Evolutionary conservation across 2,797 vertebrate genomes (phyloP), one percentile per base, ranked within the genome.

Genomic region (Coreius guichenoti): DNA sequence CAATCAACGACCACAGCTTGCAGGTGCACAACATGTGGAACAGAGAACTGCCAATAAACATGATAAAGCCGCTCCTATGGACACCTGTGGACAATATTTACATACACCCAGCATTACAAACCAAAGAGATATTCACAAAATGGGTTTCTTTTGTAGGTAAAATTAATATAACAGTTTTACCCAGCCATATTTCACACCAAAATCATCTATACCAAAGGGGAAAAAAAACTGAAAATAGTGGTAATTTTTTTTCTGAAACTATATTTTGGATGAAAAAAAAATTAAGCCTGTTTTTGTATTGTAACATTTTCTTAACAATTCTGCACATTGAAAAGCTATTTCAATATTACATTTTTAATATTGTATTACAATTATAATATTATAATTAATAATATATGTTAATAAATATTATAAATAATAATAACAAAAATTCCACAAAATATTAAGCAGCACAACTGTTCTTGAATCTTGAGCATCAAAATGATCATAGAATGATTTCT

Each of bases 21-120:
- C 97, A 97, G 0, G 97, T 98, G 43, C 95, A 88, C 43, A 96
- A 88, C 98, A 99, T 99, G 95, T 99, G 95, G 63, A 96, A 80
- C 82, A 97, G 90, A 2, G 98, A 97, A 29, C 96, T 94, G 0
- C 13, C 83, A 29, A 98, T 95, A 89, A 99, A 99, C 79, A 94
- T 68, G 75, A 97, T 90, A 92, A 99, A 99, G 84, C 96, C 96
- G 8, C 93, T 92, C 92, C 98, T 95, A 0, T 99, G 98, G 91
- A 97, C 67, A 87, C 82, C 98, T 99, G 94, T 11, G 70, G 81
- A 80, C 3, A 45, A 85, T n/a, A 80, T 14, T 68, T 5, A 92
- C 77, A 95, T 84, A 92, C 7, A 86, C 14, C 26, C n/a, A 83
- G n/a, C 29, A 69, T 56, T 29, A 49, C 12, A 19, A 43, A 43